Evolutionary conservation across 2,797 vertebrate species (phyloP), one percentile per base, ranked within the genome.

Genomic region (Psittacula derbiana): DNA sequence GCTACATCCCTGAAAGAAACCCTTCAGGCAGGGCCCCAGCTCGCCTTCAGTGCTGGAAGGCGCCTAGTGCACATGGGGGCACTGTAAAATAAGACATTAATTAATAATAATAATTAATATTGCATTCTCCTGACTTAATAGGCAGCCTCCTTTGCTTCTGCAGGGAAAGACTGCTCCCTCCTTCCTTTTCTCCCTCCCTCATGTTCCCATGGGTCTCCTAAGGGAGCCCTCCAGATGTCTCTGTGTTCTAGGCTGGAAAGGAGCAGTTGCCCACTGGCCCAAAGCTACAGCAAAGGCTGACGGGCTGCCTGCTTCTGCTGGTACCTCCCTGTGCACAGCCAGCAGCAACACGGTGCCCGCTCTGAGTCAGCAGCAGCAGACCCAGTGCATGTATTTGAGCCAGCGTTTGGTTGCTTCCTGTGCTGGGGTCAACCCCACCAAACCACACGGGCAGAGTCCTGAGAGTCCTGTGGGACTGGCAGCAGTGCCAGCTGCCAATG

Each of bases 81-180:
- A 95, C 93, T 60, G 86, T 91, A 50, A 88, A 94, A 71, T 60
- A 66, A 83, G 16, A 2, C 72, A 31, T 74, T 94, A 70, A 95
- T 96, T 88, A 93, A 50, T 91, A 72, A 30, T 83, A 57, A 52
- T 86, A 94, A 95, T 94, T 73, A 90, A 33, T 7, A 30, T 12
- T 14, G 38, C 8, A 4, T 11, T 69, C 79, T 83, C 31, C 58
- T 43, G 81, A 17, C 91, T 80, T 43, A 43, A 38, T 14, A 27
- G 12, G 11, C 31, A 1, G 12, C 20, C 50, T 36, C 41, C 27
- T 28, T 15, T 20, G 8, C 28, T 27, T 81, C 86, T 30, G 86
- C 50, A 4, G 40, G 78, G 49, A 8, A 31, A n/a, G n/a, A n/a
- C 53, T n/a, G 67, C 67, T 57, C 28, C 25, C 25, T 28, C 16